Conservation (phyloP, 2,797 vertebrate genomes). For the Pitangus sulphuratus region DNA sequence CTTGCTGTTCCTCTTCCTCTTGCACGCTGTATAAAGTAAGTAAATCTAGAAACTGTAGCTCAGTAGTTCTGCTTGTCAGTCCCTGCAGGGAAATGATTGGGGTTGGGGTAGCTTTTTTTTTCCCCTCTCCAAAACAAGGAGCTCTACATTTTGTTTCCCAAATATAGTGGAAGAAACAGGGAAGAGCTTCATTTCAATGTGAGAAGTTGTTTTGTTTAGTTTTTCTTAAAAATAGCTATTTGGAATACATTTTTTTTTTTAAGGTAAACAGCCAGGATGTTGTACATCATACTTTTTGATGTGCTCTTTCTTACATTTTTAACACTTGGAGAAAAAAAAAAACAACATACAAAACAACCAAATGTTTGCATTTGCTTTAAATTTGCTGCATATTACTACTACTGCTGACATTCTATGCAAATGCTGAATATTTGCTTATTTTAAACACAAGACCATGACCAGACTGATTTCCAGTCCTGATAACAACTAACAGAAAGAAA, state of each 20-base stretch:
- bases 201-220: neutral
- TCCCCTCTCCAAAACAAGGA: neutral
- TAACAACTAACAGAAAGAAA: neutral
- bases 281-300: neutral
- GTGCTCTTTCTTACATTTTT: neutral
- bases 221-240: neutral
- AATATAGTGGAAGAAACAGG: neutral
- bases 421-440: neutral
- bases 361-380: neutral
- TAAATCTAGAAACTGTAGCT: neutral
- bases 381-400: neutral
- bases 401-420: neutral
- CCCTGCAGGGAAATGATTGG: neutral
- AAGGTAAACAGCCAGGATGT: neutral
- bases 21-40: fast-evolving
- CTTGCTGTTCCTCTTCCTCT: neutral
- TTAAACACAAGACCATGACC: neutral
- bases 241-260: neutral
- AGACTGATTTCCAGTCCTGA: neutral
- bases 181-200: neutral
- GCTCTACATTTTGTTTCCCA: neutral
- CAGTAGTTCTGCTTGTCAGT: neutral
- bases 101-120: neutral
- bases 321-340: neutral
- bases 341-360: neutral